Evolutionary conservation across 2,797 vertebrate species (phyloP).

Genomic region (Danionella dracula): DNA sequence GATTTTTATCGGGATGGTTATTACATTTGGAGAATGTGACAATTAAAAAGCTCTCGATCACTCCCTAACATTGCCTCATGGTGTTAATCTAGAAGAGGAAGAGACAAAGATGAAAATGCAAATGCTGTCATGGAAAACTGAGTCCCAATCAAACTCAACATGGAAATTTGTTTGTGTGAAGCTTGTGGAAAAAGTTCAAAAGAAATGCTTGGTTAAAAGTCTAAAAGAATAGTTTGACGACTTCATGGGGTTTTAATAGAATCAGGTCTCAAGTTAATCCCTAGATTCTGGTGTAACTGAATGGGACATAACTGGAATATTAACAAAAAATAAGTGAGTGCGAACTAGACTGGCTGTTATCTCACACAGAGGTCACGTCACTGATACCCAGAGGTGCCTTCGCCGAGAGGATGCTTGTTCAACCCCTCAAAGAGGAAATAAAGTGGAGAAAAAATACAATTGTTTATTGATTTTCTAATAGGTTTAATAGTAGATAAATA

Average conservation of each 20-base stretch:
- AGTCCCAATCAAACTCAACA: slow-evolving; percentile 30
- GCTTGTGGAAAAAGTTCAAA: too few relatives aligned
- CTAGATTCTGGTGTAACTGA: slow-evolving; percentile 28
- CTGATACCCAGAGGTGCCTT: slow-evolving; percentile 13
- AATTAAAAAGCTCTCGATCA: slow-evolving; percentile 73
- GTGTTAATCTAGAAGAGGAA: slow-evolving; percentile 34
- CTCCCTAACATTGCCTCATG: slow-evolving; percentile 46
- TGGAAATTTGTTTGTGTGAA: slow-evolving; percentile 33
- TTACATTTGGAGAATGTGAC: slow-evolving; percentile 71
- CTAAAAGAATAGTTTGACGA: neutral
- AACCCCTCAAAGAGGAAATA: slow-evolving; percentile 69
- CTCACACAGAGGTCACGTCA: slow-evolving; percentile 42
- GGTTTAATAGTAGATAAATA: slow-evolving; percentile 78
- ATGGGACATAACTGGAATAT: slow-evolving; percentile 47
- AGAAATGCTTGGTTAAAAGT: neutral
- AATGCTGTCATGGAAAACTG: neutral
- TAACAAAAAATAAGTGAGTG: slow-evolving; percentile 34
- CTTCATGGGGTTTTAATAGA: slow-evolving; percentile 4
- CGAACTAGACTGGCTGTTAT: slow-evolving; percentile 46
- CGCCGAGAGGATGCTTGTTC: neutral
- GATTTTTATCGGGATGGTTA: slow-evolving; percentile 75
- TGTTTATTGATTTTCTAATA: slow-evolving; percentile 87
- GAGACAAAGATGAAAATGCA: slow-evolving; percentile 9
- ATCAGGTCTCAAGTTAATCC: slow-evolving; percentile 31
- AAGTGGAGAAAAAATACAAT: slow-evolving; percentile 73